A percentile compares a stretch with the other conserved stretches of the same genome.
phyloP scores from a whole-genome alignment of 2,113 vertebrate species.

The Podilymbus podiceps region DNA sequence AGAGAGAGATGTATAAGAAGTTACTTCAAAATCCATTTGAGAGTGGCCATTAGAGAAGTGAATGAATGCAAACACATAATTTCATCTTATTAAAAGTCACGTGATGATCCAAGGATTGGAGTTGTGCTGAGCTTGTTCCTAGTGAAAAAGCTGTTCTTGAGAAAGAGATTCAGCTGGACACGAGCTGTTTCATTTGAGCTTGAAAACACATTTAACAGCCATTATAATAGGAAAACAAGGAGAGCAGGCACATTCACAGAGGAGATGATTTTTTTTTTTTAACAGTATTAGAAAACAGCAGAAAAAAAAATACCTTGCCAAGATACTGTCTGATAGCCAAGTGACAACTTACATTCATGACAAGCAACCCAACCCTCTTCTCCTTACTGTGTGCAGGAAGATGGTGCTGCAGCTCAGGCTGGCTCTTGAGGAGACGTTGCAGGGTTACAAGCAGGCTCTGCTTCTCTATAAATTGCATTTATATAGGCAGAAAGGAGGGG shows the following conservation, averaged over 20 bases:
- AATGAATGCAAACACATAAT: not conserved
- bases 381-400: not conserved
- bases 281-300: not conserved
- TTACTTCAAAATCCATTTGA: not conserved
- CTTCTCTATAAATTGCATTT: not conserved
- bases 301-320: not conserved
- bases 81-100: not conserved
- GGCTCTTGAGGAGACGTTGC: fast-evolving
- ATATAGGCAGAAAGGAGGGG: not conserved
- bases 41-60: not conserved
- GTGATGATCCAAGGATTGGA: not conserved
- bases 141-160: not conserved
- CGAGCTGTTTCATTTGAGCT: not conserved
- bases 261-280: too few relatives aligned
- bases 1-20: not conserved
- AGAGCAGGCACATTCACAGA: not conserved
- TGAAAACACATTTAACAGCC: not conserved
- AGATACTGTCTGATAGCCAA: not conserved
- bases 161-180: not conserved
- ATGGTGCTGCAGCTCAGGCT: not conserved
- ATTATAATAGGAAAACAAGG: not conserved
- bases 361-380: not conserved
- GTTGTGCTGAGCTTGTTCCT: not conserved
- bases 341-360: not conserved
- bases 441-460: not conserved